Evolutionary conservation across 2,888 invertebrate genomes (phyloP).

Genomic region (Pyrocoelia pectoralis): DNA sequence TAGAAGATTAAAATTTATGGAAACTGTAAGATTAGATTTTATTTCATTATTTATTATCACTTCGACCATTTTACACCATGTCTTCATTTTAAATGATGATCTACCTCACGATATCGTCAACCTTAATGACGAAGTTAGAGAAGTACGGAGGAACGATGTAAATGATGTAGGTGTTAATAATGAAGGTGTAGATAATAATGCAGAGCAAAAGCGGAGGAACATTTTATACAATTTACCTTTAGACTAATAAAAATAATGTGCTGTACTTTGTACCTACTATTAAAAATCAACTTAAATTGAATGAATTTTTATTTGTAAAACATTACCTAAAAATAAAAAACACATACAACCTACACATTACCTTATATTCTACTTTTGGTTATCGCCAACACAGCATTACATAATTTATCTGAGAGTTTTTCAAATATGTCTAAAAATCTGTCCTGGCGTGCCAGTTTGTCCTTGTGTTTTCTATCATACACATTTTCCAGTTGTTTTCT

Average conservation of each 20-base stretch:
- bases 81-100: not conserved
- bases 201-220: not conserved
- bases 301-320: no score
- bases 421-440: not conserved
- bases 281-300: no score
- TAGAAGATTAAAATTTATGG: not conserved
- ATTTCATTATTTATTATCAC: slow-evolving; percentile 7
- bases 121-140: not conserved
- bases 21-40: slow-evolving; percentile 8
- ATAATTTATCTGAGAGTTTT: no score
- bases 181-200: not conserved
- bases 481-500: not conserved
- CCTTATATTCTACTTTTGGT: no score
- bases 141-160: not conserved
- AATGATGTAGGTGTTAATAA: no score
- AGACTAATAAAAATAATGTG: no score
- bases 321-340: no score
- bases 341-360: no score
- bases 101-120: not conserved
- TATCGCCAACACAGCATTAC: no score
- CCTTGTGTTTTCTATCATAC: not conserved
- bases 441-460: not conserved
- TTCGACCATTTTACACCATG: not conserved
- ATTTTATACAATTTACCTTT: not conserved
- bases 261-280: no score